Evolutionary conservation across 2,888 invertebrate species (phyloP).

Genomic region (Eledone cirrhosa): DNA sequence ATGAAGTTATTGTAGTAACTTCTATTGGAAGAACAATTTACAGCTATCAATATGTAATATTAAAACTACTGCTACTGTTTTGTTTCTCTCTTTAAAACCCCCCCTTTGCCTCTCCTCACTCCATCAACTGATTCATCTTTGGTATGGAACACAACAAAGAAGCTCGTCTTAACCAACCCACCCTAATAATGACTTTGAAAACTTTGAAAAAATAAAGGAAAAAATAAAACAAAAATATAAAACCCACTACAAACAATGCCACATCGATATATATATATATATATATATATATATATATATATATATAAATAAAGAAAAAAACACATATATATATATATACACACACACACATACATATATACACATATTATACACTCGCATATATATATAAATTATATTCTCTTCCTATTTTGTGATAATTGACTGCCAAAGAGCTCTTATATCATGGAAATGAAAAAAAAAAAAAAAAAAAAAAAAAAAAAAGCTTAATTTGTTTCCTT

Average conservation of each 20-base stretch:
- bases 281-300: no score
- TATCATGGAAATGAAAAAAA: background rate
- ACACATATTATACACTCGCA: no score
- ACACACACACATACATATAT: no score
- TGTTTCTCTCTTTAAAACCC: background rate
- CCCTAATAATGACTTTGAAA: background rate
- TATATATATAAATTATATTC: no score
- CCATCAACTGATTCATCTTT: slow-evolving; percentile 4
- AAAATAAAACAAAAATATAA: background rate
- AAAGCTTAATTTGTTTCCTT: background rate
- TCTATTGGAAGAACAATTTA: no score
- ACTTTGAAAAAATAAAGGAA: slow-evolving; percentile 2
- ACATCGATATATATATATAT: no score
- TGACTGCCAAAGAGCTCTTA: slow-evolving; percentile 12
- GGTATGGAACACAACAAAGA: slow-evolving; percentile 14
- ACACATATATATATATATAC: no score
- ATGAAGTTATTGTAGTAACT: background rate
- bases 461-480: background rate
- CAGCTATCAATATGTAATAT: background rate
- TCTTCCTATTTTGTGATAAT: slow-evolving; percentile 18
- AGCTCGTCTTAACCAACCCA: background rate
- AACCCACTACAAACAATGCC: no score
- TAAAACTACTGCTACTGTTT: background rate
- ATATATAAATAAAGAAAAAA: no score
- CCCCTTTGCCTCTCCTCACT: background rate